Conservation (phyloP, 2,113 vertebrate species). For the Podocnemis expansa region DNA sequence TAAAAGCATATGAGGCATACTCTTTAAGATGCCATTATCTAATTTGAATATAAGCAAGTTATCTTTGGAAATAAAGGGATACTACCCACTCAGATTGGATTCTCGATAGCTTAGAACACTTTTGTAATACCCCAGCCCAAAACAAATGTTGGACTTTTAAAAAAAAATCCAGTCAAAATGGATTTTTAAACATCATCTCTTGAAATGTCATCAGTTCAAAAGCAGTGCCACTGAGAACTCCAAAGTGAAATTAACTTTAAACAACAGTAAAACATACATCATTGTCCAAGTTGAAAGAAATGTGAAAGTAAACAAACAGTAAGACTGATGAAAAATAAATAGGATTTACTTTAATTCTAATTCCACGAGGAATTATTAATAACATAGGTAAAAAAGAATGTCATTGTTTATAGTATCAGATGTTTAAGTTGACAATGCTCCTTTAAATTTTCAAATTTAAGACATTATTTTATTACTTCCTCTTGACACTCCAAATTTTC, state of each 20-base stretch:
- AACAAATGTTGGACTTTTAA: background rate
- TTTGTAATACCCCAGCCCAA: background rate
- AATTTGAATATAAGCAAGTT: constrained; percentile 25
- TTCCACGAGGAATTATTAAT: background rate
- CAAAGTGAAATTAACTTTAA: constrained; percentile 3
- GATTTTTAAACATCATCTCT: background rate
- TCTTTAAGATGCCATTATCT: constrained; percentile 20
- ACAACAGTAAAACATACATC: background rate
- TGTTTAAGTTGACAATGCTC: background rate
- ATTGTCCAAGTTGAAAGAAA: constrained; percentile 1
- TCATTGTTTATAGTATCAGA: background rate
- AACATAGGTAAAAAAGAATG: background rate
- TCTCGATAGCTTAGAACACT: background rate
- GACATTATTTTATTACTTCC: background rate
- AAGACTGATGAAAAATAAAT: background rate
- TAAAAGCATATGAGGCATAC: background rate
- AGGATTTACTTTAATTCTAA: background rate
- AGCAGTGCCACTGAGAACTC: background rate
- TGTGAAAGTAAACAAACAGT: background rate
- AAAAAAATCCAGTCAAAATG: background rate
- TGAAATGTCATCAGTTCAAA: constrained; percentile 13
- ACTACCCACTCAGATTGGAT: background rate
- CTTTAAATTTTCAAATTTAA: background rate
- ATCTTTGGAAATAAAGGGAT: constrained; percentile 12
- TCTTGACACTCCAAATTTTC: background rate